A percentile compares a stretch with the other conserved stretches of the same genome.
phyloP scores from a whole-genome alignment of 2,113 vertebrate genomes.

The Nothobranchius furzeri region DNA sequence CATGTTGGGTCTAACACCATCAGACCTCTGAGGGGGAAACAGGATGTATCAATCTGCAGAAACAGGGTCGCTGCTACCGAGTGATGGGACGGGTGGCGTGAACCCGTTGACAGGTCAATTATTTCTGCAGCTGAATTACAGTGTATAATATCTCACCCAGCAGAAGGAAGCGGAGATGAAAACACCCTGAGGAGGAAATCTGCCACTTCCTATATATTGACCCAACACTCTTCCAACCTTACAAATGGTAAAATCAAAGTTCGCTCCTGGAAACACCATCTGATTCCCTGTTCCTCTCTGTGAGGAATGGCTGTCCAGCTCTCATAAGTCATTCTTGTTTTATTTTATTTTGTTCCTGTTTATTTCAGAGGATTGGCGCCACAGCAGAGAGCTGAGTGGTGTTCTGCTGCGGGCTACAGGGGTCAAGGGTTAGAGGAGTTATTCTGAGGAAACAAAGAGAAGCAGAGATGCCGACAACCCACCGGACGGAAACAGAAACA shows the following conservation, averaged over 20 bases:
- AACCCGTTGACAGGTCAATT: slow-evolving; percentile 75
- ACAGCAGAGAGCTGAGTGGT: neutral
- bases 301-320: slow-evolving; percentile 14
- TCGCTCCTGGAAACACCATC: slow-evolving; percentile 26
- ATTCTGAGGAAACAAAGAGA: neutral
- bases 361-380: neutral
- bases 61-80: slow-evolving; percentile 39
- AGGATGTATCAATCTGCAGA: slow-evolving; percentile 66
- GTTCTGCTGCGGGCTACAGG: slow-evolving; percentile 17
- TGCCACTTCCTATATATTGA: slow-evolving; percentile 55
- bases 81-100: slow-evolving; percentile 57
- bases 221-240: slow-evolving; percentile 1
- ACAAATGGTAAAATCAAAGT: slow-evolving; percentile 53
- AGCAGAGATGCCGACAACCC: neutral
- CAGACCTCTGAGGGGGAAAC: slow-evolving; percentile 53
- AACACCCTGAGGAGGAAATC: slow-evolving; percentile 62
- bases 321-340: slow-evolving; percentile 26
- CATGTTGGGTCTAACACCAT: slow-evolving; percentile 19
- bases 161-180: slow-evolving; percentile 52
- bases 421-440: slow-evolving; percentile 22
- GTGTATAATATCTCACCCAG: slow-evolving; percentile 64
- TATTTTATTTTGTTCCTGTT: slow-evolving; percentile 5
- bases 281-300: neutral
- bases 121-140: slow-evolving; percentile 76
- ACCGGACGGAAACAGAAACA: neutral